Evolutionary conservation across 2,113 vertebrate species (phyloP), one percentile per base, ranked within the genome.

Genomic region (Hypocryptadius cinnamomeus): DNA sequence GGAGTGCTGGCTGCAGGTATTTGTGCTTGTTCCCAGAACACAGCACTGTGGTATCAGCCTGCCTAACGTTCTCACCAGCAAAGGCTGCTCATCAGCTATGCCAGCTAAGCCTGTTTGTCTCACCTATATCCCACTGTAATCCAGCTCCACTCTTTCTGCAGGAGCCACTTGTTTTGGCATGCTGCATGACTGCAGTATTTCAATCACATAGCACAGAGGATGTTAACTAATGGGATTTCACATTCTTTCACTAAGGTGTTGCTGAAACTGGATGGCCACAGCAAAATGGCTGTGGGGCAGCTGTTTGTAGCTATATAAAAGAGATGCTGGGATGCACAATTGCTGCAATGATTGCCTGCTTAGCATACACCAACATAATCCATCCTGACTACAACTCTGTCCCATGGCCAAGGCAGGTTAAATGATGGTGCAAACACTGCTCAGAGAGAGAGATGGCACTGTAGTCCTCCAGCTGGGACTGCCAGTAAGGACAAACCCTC

Each of bases 381-480:
- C 79, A 73, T 92, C 69, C 42, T 93, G 85, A 79, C 33, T 56
- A 66, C 64, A 92, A 35, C 57, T 69, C 33, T 66, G 47, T 54
- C 24, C 39, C 21, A 3, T 20, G 37, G 51, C 66, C 39, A 42
- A 86, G 15, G 51, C 40, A 69, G 77, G 86, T 92, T 85, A 87
- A 92, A 78, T 30, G 48, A 60, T 87, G 37, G 61, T 89, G 86
- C 59, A 96, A 87, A 66, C 63, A 76, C 66, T 37, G 50, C 39
- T 91, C 40, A 44, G 51, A 37, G 90, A 88, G 59, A 95, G 56
- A 95, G 92, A 88, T 77, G 87, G 83, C 81, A 90, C 90, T 94
- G 23, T 10, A 76, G 84, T 94, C n/a, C 69, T 97, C 81, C 65
- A 30, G 35, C 33, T 93, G 53, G n/a, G 45, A 51, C 24, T 74